A percentile compares a stretch with the other conserved stretches of the same genome.
phyloP scores from a whole-genome alignment of 2,888 invertebrate genomes.

The Monopis laevigella region DNA sequence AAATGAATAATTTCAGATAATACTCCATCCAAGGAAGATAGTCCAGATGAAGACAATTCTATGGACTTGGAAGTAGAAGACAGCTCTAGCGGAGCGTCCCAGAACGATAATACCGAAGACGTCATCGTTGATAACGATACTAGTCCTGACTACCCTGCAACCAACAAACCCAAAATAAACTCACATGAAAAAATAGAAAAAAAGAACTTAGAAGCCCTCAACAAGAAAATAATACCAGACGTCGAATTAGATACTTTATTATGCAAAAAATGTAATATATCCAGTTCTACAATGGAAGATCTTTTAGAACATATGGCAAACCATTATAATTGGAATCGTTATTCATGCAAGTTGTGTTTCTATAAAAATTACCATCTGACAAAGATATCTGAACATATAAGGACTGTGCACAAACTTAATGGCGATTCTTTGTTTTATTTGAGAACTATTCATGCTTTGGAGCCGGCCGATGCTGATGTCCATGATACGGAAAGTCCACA shows the following conservation, averaged over 20 bases:
- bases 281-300: slow-evolving; percentile 54
- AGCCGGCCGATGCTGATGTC: slow-evolving; percentile 38
- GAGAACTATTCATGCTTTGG: slow-evolving; percentile 54
- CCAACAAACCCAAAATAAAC: slow-evolving; percentile 26
- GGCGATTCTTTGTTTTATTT: slow-evolving; percentile 60
- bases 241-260: slow-evolving; percentile 44
- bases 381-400: slow-evolving; percentile 73
- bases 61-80: too few relatives aligned
- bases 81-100: not conserved
- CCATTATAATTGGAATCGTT: slow-evolving; percentile 78
- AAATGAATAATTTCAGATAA: not conserved
- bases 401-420: slow-evolving; percentile 69
- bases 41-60: slow-evolving; percentile 20
- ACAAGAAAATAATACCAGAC: slow-evolving; percentile 40
- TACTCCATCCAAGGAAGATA: not conserved
- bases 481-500: slow-evolving; percentile 18
- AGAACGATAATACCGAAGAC: slow-evolving; percentile 6
- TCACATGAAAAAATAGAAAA: slow-evolving; percentile 28
- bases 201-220: slow-evolving; percentile 45
- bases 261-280: slow-evolving; percentile 63
- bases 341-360: slow-evolving; percentile 78
- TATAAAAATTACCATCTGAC: slow-evolving; percentile 73
- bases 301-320: slow-evolving; percentile 70
- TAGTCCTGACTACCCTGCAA: slow-evolving; percentile 39
- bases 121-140: slow-evolving; percentile 4